A percentile compares a stretch with the other conserved stretches of the same genome.
phyloP scores from a whole-genome alignment of 2,797 vertebrate species.

The Acanthornis magna region DNA sequence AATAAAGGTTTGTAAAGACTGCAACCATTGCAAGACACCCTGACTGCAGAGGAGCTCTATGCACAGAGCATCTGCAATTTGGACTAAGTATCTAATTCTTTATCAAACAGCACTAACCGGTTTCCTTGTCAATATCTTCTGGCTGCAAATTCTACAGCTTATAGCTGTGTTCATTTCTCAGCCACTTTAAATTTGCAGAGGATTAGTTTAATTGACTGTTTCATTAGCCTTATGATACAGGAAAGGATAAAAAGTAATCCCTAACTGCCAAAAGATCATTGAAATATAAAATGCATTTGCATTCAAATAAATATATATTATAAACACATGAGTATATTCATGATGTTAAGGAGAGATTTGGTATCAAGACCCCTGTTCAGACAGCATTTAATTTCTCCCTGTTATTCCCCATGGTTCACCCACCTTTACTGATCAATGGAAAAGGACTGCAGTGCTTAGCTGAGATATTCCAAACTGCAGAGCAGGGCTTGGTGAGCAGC shows the following conservation, averaged over 20 bases:
- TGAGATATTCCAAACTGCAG: not conserved
- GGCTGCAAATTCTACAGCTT: slow-evolving; percentile 13
- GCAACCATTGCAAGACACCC: not conserved
- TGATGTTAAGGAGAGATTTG: not conserved
- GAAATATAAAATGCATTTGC: not conserved
- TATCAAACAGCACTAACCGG: slow-evolving; percentile 16
- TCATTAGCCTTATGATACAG: slow-evolving; percentile 35
- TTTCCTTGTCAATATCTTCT: slow-evolving; percentile 21
- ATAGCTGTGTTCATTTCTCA: slow-evolving; percentile 10
- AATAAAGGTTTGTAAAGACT: not conserved
- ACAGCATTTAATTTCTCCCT: not conserved
- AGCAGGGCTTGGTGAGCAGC: not conserved
- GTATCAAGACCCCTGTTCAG: not conserved
- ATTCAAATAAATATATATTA: not conserved
- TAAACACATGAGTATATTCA: not conserved
- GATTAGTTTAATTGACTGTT: slow-evolving; percentile 64
- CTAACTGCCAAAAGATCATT: not conserved
- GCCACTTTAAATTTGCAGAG: slow-evolving; percentile 35
- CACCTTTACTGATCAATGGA: not conserved
- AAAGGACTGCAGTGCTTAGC: not conserved
- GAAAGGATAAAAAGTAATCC: slow-evolving; percentile 41
- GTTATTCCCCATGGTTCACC: not conserved
- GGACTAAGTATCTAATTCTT: slow-evolving; percentile 2
- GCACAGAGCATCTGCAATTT: not conserved
- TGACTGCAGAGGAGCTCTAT: not conserved